Percentiles rank a stretch among this genome's conserved stretches.
Conservation (phyloP, 2,797 vertebrate genomes). For the Takifugu rubripes region DNA sequence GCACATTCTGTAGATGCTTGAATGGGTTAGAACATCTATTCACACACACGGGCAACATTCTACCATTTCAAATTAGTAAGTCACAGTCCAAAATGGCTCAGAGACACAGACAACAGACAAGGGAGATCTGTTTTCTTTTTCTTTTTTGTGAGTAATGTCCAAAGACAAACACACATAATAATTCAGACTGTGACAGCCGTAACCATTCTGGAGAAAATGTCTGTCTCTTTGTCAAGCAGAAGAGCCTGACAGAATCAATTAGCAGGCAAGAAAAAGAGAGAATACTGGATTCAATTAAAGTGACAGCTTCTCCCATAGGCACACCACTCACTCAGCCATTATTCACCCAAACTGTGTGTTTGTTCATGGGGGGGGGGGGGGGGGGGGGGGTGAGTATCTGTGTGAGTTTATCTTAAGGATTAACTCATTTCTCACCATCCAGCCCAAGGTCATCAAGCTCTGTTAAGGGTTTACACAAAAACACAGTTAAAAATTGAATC, state of each 20-base stretch:
- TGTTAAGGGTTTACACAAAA: conserved; percentile 58
- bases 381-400: conserved; percentile 4
- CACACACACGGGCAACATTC: not conserved
- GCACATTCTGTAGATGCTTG: not conserved
- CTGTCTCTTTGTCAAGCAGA: conserved; percentile 73
- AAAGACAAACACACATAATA: conserved; percentile 20
- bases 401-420: conserved; percentile 54
- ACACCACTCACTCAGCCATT: conserved; percentile 65
- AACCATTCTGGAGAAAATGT: conserved; percentile 62
- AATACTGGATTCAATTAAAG: conserved; percentile 75
- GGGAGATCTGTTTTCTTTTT: not conserved
- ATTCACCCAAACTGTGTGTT: conserved; percentile 57
- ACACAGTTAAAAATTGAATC: conserved; percentile 49
- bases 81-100: not conserved
- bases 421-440: conserved; percentile 53
- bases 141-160: conserved; percentile 32
- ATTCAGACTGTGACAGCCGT: conserved; percentile 56
- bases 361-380: conserved; percentile 6
- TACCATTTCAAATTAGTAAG: not conserved
- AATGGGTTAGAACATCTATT: not conserved
- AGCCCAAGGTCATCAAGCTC: conserved; percentile 50
- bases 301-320: conserved; percentile 73
- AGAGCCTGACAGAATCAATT: conserved; percentile 76
- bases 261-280: conserved; percentile 64
- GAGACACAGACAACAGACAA: not conserved